A percentile compares a stretch with the other conserved stretches of the same genome.
These are phyloP conservation scores for Apamea crenata DNA, from an alignment of 2,888 invertebrate genomes.

Conservation along the genomic window DNA sequence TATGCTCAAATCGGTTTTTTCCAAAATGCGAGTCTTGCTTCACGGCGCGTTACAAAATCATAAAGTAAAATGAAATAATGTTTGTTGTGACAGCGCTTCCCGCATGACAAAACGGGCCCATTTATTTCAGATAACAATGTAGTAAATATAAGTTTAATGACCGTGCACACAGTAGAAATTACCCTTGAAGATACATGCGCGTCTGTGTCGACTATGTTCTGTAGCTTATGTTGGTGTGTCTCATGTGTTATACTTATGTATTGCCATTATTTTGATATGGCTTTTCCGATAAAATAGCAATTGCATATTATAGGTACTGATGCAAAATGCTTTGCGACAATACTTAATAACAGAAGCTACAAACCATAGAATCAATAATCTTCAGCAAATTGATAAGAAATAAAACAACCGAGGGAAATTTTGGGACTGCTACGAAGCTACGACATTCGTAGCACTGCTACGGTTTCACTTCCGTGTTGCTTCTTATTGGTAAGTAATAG, in stretches of 20 bases:
- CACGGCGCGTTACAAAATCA: conserved; percentile 86
- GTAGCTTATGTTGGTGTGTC: conserved; percentile 52
- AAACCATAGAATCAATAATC: background rate
- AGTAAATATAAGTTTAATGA: conserved; percentile 86
- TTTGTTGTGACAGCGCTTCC: conserved; percentile 89
- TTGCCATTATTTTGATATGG: background rate
- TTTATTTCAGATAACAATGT: conserved; percentile 88
- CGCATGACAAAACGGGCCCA: conserved; percentile 87
- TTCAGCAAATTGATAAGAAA: background rate
- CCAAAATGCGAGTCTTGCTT: conserved; percentile 83
- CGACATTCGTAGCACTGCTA: conserved; percentile 29
- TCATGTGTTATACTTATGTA: background rate
- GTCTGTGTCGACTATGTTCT: conserved; percentile 66
- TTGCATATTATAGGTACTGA: background rate
- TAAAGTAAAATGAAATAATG: conserved; percentile 88
- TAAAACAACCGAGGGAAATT: background rate
- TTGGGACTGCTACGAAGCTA: conserved; percentile 32
- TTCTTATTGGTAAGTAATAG: background rate
- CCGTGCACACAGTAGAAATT: conserved; percentile 84
- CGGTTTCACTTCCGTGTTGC: background rate
- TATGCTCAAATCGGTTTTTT: conserved; percentile 81
- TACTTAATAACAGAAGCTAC: too few species aligned
- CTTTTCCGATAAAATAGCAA: background rate
- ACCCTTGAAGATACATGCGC: conserved; percentile 78
- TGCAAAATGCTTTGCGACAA: background rate